Evolutionary conservation across 2,797 vertebrate genomes (phyloP).

Genomic region (Acropternis orthonyx): DNA sequence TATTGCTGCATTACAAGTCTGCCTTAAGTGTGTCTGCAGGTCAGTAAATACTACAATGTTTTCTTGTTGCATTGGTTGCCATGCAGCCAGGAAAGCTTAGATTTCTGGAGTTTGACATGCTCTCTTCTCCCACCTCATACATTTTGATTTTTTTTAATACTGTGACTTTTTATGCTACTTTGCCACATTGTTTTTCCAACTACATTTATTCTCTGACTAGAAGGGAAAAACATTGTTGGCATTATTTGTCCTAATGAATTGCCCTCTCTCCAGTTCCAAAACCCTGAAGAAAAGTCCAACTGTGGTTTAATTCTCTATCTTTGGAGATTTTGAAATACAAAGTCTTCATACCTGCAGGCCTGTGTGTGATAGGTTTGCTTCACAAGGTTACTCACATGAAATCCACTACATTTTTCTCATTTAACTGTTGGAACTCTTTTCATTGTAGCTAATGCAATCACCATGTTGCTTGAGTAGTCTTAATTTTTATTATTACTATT

Average conservation of each 20-base stretch:
- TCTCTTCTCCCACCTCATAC: background rate
- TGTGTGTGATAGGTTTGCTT: background rate
- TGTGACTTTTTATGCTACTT: background rate
- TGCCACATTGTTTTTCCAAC: background rate
- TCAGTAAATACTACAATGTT: background rate
- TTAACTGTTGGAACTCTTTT: background rate
- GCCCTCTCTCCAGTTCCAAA: background rate
- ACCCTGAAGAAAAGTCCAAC: background rate
- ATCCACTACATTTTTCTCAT: background rate
- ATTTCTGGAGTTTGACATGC: background rate
- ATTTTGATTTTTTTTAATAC: background rate
- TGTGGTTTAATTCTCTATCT: background rate
- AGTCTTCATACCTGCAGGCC: background rate
- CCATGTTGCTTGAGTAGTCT: background rate
- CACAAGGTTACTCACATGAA: background rate
- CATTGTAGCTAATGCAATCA: background rate
- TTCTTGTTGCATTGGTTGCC: background rate
- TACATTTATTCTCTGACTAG: background rate
- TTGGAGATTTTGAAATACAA: background rate
- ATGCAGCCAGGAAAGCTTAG: background rate
- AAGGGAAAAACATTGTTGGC: background rate
- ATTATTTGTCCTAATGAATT: background rate
- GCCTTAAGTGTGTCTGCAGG: background rate
- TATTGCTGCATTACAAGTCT: background rate
- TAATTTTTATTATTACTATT: background rate